phyloP scores from a whole-genome alignment of 2,888 invertebrate species.

The Exocentrus adspersus region DNA sequence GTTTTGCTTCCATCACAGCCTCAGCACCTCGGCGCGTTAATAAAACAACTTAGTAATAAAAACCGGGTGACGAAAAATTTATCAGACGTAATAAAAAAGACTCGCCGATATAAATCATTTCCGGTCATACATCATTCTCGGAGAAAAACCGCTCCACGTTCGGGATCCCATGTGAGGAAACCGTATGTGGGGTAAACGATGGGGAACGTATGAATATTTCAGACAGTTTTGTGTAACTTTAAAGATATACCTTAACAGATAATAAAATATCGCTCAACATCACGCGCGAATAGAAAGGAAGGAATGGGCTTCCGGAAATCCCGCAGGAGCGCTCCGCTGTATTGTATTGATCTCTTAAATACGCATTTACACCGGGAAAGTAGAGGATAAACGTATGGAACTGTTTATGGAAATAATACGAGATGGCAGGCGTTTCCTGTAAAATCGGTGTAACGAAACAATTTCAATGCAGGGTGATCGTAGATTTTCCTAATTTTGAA shows the following conservation, averaged over 20 bases:
- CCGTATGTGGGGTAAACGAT: constrained; percentile 6
- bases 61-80: not conserved
- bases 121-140: constrained; percentile 8
- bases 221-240: constrained; percentile 21
- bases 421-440: too few species aligned
- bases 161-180: constrained; percentile 16
- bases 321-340: not conserved
- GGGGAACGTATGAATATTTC: constrained; percentile 18
- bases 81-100: constrained; percentile 4
- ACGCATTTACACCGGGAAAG: constrained; percentile 4
- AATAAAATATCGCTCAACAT: constrained; percentile 23
- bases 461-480: too few species aligned
- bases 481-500: too few species aligned
- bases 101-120: constrained; percentile 2
- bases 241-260: constrained; percentile 23
- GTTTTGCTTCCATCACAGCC: not conserved
- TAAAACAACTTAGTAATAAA: not conserved
- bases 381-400: not conserved
- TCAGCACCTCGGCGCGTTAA: not conserved
- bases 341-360: constrained; percentile 20
- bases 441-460: too few species aligned
- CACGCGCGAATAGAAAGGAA: not conserved
- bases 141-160: constrained; percentile 3
- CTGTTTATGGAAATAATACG: not conserved
- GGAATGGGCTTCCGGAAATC: constrained; percentile 7